A percentile compares a stretch with the other conserved stretches of the same genome.
These are phyloP conservation scores for Mallateleia sp. DNA, from an alignment of 2,888 invertebrate genomes.

Conservation along the genomic window DNA sequence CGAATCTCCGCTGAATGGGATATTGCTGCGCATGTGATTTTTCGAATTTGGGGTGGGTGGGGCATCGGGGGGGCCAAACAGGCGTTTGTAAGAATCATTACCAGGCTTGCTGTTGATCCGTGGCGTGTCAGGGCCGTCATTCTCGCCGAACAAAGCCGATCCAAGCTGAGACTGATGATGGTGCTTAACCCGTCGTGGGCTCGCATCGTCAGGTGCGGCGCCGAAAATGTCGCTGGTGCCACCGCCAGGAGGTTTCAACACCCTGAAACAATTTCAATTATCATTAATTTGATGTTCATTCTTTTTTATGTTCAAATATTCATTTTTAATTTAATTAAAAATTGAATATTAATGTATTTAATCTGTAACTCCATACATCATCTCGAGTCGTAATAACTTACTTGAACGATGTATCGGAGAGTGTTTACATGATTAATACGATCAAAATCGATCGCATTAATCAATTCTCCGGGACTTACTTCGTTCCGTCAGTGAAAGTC, in stretches of 20 bases:
- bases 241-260: no score
- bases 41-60: conserved; percentile 91
- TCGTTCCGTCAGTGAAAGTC: conserved; percentile 50
- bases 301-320: no score
- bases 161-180: conserved; percentile 87
- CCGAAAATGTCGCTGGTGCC: no score
- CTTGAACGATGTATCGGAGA: conserved; percentile 4
- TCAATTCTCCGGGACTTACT: neutral
- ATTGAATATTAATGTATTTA: conserved; percentile 63
- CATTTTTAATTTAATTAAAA: no score
- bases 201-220: no score
- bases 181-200: no score
- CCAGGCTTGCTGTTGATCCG: conserved; percentile 90
- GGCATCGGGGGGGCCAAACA: conserved; percentile 91
- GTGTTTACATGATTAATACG: conserved; percentile 67
- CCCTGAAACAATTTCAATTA: no score
- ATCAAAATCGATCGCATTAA: conserved; percentile 63
- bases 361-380: conserved; percentile 52
- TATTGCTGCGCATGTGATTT: conserved; percentile 92
- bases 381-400: conserved; percentile 35
- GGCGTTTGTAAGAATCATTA: conserved; percentile 92
- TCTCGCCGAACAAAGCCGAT: conserved; percentile 88
- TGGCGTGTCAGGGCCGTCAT: conserved; percentile 85
- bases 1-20: conserved; percentile 90
- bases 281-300: no score